Conservation (phyloP, 2,797 vertebrate genomes). For the Antrozous pallidus region DNA sequence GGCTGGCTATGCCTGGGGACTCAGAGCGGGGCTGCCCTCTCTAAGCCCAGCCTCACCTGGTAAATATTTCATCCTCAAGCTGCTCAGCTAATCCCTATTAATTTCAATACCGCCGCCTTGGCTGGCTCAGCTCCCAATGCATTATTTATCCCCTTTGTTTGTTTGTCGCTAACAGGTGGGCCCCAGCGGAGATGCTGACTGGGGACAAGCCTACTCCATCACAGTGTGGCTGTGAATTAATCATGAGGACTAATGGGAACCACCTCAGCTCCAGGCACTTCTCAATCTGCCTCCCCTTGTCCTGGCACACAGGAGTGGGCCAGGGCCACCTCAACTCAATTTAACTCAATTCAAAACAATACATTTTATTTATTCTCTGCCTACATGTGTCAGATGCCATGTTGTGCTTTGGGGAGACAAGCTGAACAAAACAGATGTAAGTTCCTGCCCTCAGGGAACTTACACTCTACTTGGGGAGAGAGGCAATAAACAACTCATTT, state of each 20-base stretch:
- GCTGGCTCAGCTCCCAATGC: conserved; percentile 90
- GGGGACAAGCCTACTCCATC: conserved; percentile 91
- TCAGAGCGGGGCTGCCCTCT: conserved; percentile 47
- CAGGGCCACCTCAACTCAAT: conserved; percentile 37
- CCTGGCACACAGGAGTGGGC: conserved; percentile 67
- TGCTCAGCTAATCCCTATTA: conserved; percentile 95
- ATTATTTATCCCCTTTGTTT: conserved; percentile 98
- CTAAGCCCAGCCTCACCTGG: conserved; percentile 65
- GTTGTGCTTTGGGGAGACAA: conserved; percentile 23
- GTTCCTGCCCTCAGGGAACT: conserved; percentile 69
- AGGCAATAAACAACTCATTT: background rate
- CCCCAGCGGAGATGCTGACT: conserved; percentile 85
- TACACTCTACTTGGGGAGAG: conserved; percentile 14
- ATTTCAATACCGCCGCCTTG: conserved; percentile 91
- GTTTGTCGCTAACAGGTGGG: conserved; percentile 98
- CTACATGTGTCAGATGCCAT: background rate
- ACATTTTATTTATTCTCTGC: conserved; percentile 55
- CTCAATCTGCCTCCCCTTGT: conserved; percentile 8
- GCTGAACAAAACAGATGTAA: background rate
- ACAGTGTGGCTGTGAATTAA: conserved; percentile 92
- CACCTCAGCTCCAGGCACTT: conserved; percentile 84
- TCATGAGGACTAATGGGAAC: conserved; percentile 98
- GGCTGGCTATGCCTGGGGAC: background rate
- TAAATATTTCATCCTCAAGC: conserved; percentile 85
- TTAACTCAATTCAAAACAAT: conserved; percentile 59